Base-by-base conservation (phyloP, 2,113 vertebrate species). In the Zeus faber region DNA sequence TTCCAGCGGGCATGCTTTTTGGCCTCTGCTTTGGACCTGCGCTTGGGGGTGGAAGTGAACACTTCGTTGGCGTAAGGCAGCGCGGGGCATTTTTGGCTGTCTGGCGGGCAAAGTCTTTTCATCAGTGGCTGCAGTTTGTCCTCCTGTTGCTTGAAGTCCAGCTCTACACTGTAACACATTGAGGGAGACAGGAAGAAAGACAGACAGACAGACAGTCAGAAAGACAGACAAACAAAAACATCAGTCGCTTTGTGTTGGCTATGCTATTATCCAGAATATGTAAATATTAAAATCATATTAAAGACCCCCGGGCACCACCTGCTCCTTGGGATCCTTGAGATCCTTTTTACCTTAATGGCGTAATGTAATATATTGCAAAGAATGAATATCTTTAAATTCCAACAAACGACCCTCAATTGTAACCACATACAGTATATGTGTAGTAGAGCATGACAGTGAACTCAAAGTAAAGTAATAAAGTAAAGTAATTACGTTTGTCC, bases 1-100 rank as follows among this genome's bases (percentile, higher is more conserved):
- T 96, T 98, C 96, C 97, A 99, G 33, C 95, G 92, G 54, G 92
- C 95, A 0, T 97, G 97, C 89, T 97, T 99, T 93, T 99, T 99
- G 74, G 95, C 93, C 86, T 99, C 97, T 65, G 94, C 91, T 92
- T 98, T 98, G 85, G 95, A 89, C 92, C 98, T 98, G 92, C 96
- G 94, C 87, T 95, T 98, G 58, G 95, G 96, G 58, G 97, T 95
- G 7, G 96, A 92, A 78, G 94, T 92, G 89, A 91, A 92, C 47
- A 91, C 90, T 91, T 98, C 97, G 78, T 94, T 95, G 84, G 95
- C 81, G 74, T 98, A 99, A 94, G 94, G 94, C 92, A 94, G 91
- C 84, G 94, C 89, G 62, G 92, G 91, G 58, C 92, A 94, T 90
- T 93, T 93, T 88, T 91, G 89, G 86, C 91, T 92, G 79, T 95